A percentile compares a stretch with the other conserved stretches of the same genome.
phyloP scores from a whole-genome alignment of 1,140 invertebrate species.

The Muscidifurax raptorellus region DNA sequence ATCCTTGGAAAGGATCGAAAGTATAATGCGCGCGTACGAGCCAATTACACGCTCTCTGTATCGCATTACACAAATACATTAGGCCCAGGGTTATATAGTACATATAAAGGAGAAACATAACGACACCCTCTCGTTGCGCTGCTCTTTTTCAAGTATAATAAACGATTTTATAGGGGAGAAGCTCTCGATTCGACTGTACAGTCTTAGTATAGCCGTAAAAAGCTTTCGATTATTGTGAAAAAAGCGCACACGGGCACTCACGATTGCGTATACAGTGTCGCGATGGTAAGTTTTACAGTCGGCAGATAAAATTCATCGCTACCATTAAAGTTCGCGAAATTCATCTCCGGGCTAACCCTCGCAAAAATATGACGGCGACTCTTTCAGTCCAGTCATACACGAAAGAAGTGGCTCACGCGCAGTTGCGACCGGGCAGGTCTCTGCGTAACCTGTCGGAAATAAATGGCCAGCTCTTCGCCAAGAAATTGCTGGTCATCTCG shows the following conservation, averaged over 20 bases:
- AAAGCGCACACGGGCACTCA: background rate
- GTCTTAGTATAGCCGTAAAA: too few species aligned
- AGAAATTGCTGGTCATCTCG: slow-evolving; percentile 33
- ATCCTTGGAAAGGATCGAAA: slow-evolving; percentile 11
- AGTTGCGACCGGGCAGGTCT: background rate
- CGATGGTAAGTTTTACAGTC: too few species aligned
- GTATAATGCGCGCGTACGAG: background rate
- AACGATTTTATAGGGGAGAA: too few species aligned
- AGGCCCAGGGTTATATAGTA: background rate
- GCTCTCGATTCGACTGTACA: too few species aligned
- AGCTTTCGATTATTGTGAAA: background rate
- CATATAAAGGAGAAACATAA: background rate
- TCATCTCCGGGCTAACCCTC: background rate
- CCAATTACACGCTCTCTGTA: background rate
- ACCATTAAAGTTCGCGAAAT: background rate
- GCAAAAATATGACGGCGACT: background rate
- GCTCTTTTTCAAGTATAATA: background rate
- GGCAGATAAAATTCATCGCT: background rate
- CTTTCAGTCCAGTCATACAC: background rate
- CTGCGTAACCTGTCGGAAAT: slow-evolving; percentile 20
- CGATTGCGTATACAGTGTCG: too few species aligned
- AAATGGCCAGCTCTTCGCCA: slow-evolving; percentile 25
- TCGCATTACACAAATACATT: background rate
- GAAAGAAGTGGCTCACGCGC: background rate
- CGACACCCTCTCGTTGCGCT: too few species aligned